These are phyloP conservation scores for Gnathonemus echidnorhynchus DNA, from an alignment of 2,113 vertebrate species.

Conservation along the genomic window DNA sequence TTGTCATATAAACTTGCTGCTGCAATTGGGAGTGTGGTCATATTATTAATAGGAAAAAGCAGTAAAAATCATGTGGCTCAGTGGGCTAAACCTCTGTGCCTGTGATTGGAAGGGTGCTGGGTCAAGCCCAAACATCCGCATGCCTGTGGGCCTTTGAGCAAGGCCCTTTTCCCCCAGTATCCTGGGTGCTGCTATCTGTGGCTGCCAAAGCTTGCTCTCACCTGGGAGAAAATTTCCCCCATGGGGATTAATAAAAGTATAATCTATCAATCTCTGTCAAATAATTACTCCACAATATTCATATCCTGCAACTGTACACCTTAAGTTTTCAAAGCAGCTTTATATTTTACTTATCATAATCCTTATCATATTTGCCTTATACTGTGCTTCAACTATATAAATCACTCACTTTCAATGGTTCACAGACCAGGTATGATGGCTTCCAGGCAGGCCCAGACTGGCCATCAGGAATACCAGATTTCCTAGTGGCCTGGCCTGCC, in stretches of 20 bases:
- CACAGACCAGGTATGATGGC: neutral
- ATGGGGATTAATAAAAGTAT: neutral
- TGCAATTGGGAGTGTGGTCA: no score
- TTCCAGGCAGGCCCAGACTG: neutral
- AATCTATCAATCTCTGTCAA: neutral
- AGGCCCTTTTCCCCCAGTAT: no score
- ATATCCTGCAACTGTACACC: neutral
- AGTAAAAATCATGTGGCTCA: no score
- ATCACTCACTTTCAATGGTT: neutral
- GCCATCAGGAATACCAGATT: neutral
- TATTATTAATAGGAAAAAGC: no score
- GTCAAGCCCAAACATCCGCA: no score
- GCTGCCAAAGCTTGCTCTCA: no score
- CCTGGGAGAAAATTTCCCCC: neutral
- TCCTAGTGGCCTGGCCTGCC: no score
- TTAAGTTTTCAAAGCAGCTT: neutral
- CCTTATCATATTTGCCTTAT: neutral
- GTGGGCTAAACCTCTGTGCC: no score
- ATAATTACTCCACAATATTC: neutral
- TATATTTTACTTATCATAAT: neutral
- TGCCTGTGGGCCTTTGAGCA: no score
- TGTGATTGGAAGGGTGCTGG: no score
- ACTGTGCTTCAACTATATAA: neutral
- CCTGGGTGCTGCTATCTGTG: neutral
- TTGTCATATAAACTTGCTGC: neutral